These are phyloP conservation scores for Sarcophaga variegata DNA, from an alignment of 2,888 invertebrate genomes.

Conservation along the genomic window DNA sequence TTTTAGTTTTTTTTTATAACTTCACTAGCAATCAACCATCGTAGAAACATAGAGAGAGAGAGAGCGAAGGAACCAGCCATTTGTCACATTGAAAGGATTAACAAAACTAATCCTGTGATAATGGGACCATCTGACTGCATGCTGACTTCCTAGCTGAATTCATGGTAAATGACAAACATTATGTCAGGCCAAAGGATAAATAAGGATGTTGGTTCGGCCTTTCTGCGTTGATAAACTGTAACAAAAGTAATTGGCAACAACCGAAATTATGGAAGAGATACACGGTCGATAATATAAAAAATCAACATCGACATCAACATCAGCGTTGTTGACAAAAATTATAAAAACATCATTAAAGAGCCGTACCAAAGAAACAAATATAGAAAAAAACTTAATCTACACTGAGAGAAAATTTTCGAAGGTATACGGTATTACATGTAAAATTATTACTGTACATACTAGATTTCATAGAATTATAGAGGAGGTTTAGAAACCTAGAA, in stretches of 20 bases:
- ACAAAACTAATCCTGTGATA: slow-evolving; percentile 68
- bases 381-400: slow-evolving; percentile 23
- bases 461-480: no score
- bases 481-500: no score
- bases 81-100: slow-evolving; percentile 70
- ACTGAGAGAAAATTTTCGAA: slow-evolving; percentile 35
- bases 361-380: slow-evolving; percentile 11
- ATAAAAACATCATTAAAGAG: slow-evolving; percentile 68
- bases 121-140: slow-evolving; percentile 69
- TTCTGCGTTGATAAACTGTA: slow-evolving; percentile 47
- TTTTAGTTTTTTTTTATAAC: slow-evolving; percentile 13
- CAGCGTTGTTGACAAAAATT: slow-evolving; percentile 62
- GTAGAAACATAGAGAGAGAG: not conserved
- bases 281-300: slow-evolving; percentile 51
- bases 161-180: slow-evolving; percentile 58
- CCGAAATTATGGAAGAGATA: slow-evolving; percentile 46
- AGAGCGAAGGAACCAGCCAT: slow-evolving; percentile 43
- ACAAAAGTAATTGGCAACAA: slow-evolving; percentile 65
- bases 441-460: no score
- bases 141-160: slow-evolving; percentile 67
- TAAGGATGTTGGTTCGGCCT: slow-evolving; percentile 45
- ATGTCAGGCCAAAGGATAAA: slow-evolving; percentile 41
- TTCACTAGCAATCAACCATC: slow-evolving; percentile 3
- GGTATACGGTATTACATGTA: no score
- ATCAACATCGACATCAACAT: slow-evolving; percentile 33